phyloP scores from a whole-genome alignment of 2,888 invertebrate genomes.

The Polyploca ridens region DNA sequence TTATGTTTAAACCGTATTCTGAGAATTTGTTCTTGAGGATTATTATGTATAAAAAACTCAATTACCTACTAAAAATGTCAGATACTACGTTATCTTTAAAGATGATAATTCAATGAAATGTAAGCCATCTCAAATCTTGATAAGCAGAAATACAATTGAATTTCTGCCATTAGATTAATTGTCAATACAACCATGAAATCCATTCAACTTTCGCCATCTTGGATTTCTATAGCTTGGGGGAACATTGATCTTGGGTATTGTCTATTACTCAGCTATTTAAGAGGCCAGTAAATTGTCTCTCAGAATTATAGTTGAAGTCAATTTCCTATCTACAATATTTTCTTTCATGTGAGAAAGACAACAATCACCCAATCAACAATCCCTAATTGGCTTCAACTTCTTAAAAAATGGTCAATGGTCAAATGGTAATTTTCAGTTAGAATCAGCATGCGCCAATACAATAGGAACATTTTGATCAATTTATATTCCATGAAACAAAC shows the following conservation, averaged over 20 bases:
- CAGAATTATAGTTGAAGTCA: too few species aligned
- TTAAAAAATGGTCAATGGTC: too few species aligned
- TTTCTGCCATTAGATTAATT: slow-evolving; percentile 27
- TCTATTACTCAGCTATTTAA: neutral
- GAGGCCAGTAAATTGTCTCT: too few species aligned
- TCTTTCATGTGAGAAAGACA: too few species aligned
- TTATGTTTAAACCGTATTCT: too few species aligned
- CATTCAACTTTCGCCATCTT: slow-evolving; percentile 5
- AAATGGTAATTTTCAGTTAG: too few species aligned
- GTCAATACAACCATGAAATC: slow-evolving; percentile 18
- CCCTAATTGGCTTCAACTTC: too few species aligned
- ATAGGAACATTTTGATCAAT: neutral
- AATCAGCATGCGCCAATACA: neutral
- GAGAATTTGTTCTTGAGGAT: too few species aligned
- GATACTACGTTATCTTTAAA: neutral
- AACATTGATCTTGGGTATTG: neutral
- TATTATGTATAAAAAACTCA: too few species aligned
- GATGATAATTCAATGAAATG: neutral
- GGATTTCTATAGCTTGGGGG: neutral
- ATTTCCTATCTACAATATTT: too few species aligned
- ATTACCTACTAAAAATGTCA: neutral
- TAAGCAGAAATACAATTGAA: slow-evolving; percentile 26
- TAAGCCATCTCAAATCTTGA: slow-evolving; percentile 16
- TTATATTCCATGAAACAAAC: neutral
- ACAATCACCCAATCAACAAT: too few species aligned